Evolutionary conservation across 2,888 invertebrate genomes (phyloP), one percentile per base, ranked within the genome.

Genomic region (Mamestra brassicae): DNA sequence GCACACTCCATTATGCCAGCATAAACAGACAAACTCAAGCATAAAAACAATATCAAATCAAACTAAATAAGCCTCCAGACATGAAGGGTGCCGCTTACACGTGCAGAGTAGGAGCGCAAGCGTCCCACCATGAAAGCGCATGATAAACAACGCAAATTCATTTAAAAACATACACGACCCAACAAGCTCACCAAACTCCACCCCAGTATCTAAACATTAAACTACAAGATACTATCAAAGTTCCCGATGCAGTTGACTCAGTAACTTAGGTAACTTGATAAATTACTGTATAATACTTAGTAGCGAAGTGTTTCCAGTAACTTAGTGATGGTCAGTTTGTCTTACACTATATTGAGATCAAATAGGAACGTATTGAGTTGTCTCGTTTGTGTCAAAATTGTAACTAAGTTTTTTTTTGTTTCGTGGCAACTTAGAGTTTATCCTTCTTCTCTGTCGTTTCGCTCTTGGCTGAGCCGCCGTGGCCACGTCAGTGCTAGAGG

Each of bases 241-340:
- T 88, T 89, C 58, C 77, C 79, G 71, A 87, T 87, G 89, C 88
- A 89, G 87, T 89, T 85, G 85, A 87, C 86, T 87, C 73, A 45
- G 73, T 84, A 83, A 88, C 83, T 88, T 85, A 77, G 71, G 63
- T 85, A 89, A 89, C 87, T 88, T 80, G 82, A 85, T 88, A 88
- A 88, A 88, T 89, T 87, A 88, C 89, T 89, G 72, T 75, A 74
- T 88, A 82, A 87, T 76, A 84, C 84, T 87, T 73, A 77, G 76
- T 68, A 72, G 70, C n/a, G 58, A 62, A 78, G 70, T 73, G 78
- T 68, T 78, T 34, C 55, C 8, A 80, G 55, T 73, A 68, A 70
- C 74, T 72, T 74, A 63, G 77, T 84, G 71, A 76, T 69, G 75
- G 83, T 75, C 75, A 76, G 82, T 78, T 82, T 68, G 76, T 69